Percentiles rank a stretch among this genome's conserved stretches.
These are phyloP conservation scores for Liasis olivaceus DNA, from an alignment of 2,797 vertebrate species.

Conservation along the genomic window DNA sequence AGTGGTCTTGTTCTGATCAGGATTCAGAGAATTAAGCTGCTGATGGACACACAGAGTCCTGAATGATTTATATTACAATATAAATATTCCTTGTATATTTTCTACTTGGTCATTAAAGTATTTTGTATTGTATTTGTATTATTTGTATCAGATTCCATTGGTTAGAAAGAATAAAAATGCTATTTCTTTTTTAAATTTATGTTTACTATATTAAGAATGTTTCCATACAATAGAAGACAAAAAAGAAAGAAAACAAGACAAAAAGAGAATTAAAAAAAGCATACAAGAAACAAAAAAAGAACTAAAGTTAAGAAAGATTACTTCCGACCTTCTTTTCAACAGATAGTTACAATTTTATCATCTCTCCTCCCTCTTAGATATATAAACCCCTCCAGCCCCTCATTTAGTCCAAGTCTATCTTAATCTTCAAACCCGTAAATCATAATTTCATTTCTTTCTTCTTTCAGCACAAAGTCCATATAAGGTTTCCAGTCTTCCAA, in stretches of 20 bases:
- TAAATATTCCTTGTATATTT: no score
- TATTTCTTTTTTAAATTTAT: neutral
- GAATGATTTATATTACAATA: no score
- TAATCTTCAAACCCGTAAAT: neutral
- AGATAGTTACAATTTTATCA: neutral
- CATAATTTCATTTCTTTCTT: neutral
- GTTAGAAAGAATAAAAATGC: neutral
- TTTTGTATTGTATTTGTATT: no score
- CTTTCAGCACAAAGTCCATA: neutral
- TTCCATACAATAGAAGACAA: neutral
- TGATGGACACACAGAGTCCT: no score
- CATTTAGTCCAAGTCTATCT: neutral
- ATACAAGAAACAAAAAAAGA: neutral
- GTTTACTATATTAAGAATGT: neutral
- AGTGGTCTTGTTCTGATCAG: no score
- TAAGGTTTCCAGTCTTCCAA: neutral
- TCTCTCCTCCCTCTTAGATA: neutral
- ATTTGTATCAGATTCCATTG: no score
- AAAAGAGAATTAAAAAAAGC: neutral
- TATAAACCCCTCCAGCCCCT: neutral
- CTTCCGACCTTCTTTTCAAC: neutral
- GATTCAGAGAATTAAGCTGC: no score
- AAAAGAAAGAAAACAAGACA: neutral
- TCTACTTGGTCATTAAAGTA: no score
- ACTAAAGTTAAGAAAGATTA: neutral